Base-by-base conservation (phyloP, 2,113 vertebrate genomes). In the Arizona elegans region DNA sequence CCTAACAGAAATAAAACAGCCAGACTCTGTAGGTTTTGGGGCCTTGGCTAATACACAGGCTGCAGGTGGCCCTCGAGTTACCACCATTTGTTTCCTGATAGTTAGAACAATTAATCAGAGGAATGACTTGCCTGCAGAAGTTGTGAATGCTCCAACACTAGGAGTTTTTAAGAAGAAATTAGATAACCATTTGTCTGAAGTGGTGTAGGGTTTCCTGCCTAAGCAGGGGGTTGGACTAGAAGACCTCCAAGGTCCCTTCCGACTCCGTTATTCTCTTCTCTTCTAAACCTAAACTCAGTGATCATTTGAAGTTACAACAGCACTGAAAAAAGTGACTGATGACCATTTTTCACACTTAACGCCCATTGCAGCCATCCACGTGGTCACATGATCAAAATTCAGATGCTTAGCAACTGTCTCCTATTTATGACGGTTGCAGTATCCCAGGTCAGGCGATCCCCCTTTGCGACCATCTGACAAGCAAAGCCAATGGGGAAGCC, bases 1-100 rank as follows among this genome's bases (percentile, higher is more conserved):
- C 99, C 99, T 99, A 97, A 92, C 43, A 11, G 8, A 21, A 0
- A 11, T 3, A 43, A 65, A 50, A 21, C 13, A 29, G 47, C 21
- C 3, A 1, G 24, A 21, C 13, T 50, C 2, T 43, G 17, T 19
- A 19, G 12, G 3, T 1, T 3, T 23, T 19, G 19, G 2, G n/a
- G 23, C 85, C 50, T 86, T 12, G 13, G 13, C 24, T 47, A 86
- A 50, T 24, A 26, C 47, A 50, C 1, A 52, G 26, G 29, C 59
- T 24, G 26, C 3, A 11, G 10, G 59, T 65, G 5, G 59, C 11
- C 26, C 11, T 65, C 26, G 0, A n/a, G 1, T 29, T 65, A 65
- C 26, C 13, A 65, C 26, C 11, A 1, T 29, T 65, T 1, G 11
- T 65, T 65, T 65, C 47, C 47, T 50, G 47, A 50, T 50, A 50